Percentiles rank a stretch among this genome's conserved stretches.
Conservation (phyloP, 2,888 invertebrate genomes). For the Poecilobothrus nobilitatus region DNA sequence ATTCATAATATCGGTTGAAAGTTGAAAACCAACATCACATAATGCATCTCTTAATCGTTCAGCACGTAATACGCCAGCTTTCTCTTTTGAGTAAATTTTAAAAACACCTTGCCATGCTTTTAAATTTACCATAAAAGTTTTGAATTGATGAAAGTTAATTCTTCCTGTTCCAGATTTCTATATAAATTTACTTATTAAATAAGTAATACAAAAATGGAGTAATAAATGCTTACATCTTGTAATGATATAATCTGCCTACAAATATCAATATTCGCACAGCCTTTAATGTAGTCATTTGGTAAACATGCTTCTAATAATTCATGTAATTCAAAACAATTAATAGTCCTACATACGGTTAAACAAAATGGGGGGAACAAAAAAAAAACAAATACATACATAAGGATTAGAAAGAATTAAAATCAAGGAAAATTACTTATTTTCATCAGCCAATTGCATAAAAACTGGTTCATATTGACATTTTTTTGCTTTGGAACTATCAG, state of each 20-base stretch:
- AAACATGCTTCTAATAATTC: conserved; percentile 82
- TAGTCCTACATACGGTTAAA: conserved; percentile 50
- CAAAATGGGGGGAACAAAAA: not conserved
- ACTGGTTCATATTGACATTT: conserved; percentile 75
- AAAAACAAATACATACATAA: not conserved
- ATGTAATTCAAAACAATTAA: conserved; percentile 84
- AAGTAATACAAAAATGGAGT: not conserved
- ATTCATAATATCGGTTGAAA: conserved; percentile 75
- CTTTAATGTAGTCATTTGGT: conserved; percentile 90
- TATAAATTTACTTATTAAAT: conserved; percentile 24
- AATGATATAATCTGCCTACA: conserved; percentile 83
- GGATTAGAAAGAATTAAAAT: not conserved
- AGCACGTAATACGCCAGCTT: conserved; percentile 79
- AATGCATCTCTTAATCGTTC: conserved; percentile 77
- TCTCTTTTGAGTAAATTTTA: conserved; percentile 82
- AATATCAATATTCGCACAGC: conserved; percentile 85
- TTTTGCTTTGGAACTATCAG: conserved; percentile 44
- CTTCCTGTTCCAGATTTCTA: conserved; percentile 71
- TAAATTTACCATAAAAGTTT: conserved; percentile 82
- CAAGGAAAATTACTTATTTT: conserved; percentile 49
- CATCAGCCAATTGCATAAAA: conserved; percentile 82
- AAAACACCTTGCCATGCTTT: conserved; percentile 88
- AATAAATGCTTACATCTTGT: conserved; percentile 67
- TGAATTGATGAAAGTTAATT: conserved; percentile 75
- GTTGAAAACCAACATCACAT: conserved; percentile 77